Evolutionary conservation across 64 coral and sea anemone genomes (phyloP).

Genomic region (Actinia tenebrosa): DNA sequence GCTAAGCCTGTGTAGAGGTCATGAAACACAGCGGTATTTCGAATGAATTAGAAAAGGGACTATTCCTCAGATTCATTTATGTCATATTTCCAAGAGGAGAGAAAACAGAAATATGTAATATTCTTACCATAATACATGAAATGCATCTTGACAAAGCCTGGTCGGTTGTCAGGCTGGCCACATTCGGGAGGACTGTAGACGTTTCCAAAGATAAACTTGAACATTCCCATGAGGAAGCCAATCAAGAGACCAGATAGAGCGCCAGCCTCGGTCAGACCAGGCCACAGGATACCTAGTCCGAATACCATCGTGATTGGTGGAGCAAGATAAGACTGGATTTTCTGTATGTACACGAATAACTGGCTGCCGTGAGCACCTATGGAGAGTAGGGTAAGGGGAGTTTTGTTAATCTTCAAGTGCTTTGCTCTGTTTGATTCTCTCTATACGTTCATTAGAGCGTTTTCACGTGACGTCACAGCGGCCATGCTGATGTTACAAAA

Average conservation of each 20-base stretch:
- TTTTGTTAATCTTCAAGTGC: neutral
- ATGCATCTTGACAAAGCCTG: constrained; percentile 67
- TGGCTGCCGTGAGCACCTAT: constrained; percentile 64
- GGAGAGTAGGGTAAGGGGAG: neutral
- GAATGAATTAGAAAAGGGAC: too few species aligned
- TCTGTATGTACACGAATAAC: constrained; percentile 76
- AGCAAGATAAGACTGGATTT: constrained; percentile 66
- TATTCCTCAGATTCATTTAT: neutral
- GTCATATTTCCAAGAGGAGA: neutral
- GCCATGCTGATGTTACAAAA: too few species aligned
- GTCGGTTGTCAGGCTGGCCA: constrained; percentile 46
- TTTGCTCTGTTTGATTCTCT: too few species aligned
- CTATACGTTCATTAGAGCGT: too few species aligned
- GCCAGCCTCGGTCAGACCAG: constrained; percentile 44
- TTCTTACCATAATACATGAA: constrained; percentile 89
- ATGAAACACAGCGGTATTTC: too few species aligned
- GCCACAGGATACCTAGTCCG: constrained; percentile 72
- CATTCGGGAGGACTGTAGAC: constrained; percentile 59
- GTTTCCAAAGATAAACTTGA: constrained; percentile 71
- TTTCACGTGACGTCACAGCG: too few species aligned
- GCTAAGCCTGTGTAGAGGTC: too few species aligned
- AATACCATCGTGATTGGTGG: constrained; percentile 68
- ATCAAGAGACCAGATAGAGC: constrained; percentile 46
- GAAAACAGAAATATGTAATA: neutral
- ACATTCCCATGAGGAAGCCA: constrained; percentile 55